Evolutionary conservation across 2,888 invertebrate species (phyloP).

Genomic region (Leptodirus hochenwartii): DNA sequence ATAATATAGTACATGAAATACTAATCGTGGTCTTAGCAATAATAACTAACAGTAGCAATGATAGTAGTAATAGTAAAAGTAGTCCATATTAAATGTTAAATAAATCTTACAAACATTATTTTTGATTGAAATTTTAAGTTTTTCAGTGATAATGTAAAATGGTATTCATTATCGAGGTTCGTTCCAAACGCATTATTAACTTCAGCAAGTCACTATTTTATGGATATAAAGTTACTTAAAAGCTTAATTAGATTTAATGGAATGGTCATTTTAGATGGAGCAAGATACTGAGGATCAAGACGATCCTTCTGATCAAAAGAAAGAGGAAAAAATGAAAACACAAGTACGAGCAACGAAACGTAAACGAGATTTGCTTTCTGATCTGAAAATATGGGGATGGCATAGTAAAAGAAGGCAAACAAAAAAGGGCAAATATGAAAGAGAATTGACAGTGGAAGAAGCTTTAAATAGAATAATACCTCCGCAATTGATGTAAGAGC

Average conservation of each 20-base stretch:
- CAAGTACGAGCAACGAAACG: constrained; percentile 29
- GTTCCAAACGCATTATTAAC: too few species aligned
- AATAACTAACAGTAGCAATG: too few species aligned
- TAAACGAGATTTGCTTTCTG: constrained; percentile 53
- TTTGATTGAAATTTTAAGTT: constrained; percentile 2
- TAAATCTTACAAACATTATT: constrained; percentile 4
- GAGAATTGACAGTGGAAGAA: constrained; percentile 47
- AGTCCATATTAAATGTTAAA: neutral
- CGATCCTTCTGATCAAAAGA: constrained; percentile 16
- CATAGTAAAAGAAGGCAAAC: constrained; percentile 40
- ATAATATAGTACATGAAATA: too few species aligned
- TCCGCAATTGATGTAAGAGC: constrained; percentile 30
- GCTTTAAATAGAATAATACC: constrained; percentile 49
- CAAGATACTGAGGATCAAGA: constrained; percentile 25
- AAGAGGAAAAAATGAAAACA: constrained; percentile 17
- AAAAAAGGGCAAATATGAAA: constrained; percentile 34
- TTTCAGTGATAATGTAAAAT: too few species aligned
- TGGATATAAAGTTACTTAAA: too few species aligned
- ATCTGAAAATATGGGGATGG: constrained; percentile 64
- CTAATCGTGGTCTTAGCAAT: too few species aligned
- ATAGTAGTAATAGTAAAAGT: too few species aligned
- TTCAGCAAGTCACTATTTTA: too few species aligned
- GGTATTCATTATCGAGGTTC: too few species aligned
- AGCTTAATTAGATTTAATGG: constrained; percentile 4
- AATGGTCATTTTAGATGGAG: constrained; percentile 15